Evolutionary conservation across 2,888 invertebrate genomes (phyloP).

Genomic region (Hemicrepidius hirtus): DNA sequence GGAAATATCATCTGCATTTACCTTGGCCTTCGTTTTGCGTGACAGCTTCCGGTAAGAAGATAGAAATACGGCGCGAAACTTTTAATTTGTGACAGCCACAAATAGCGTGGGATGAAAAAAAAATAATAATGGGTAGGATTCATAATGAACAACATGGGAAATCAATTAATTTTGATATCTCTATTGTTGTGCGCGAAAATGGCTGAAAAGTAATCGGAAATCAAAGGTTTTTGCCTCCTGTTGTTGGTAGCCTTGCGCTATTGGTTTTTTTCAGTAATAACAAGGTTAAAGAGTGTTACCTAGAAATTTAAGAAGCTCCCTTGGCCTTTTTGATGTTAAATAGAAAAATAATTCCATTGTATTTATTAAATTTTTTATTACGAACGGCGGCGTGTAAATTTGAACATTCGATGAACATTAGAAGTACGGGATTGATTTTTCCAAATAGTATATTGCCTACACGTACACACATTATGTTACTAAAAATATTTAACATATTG

Average conservation of each 20-base stretch:
- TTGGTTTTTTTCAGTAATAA: not conserved
- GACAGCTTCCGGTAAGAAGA: conserved; percentile 17
- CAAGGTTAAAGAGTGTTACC: conserved; percentile 14
- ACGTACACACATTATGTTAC: too few species aligned
- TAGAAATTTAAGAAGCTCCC: not conserved
- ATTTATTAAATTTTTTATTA: not conserved
- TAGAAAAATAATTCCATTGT: conserved; percentile 4
- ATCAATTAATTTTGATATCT: conserved; percentile 9
- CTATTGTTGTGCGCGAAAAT: not conserved
- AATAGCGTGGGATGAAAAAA: conserved; percentile 4
- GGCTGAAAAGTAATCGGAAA: not conserved
- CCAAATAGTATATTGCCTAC: too few species aligned
- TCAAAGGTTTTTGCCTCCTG: not conserved
- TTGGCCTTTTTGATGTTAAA: conserved; percentile 1
- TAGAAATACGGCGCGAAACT: conserved; percentile 1
- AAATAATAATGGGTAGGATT: not conserved
- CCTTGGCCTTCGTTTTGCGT: not conserved
- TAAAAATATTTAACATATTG: too few species aligned
- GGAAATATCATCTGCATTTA: conserved; percentile 10
- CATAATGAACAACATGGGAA: not conserved
- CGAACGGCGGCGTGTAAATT: too few species aligned
- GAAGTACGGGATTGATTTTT: too few species aligned
- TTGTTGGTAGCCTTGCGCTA: conserved; percentile 7
- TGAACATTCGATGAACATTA: too few species aligned
- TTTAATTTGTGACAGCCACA: conserved; percentile 13